A percentile compares a stretch with the other conserved stretches of the same genome.
Evolutionary conservation across 2,888 invertebrate genomes (phyloP).

Genomic region (Pachycephus smyrnensis): DNA sequence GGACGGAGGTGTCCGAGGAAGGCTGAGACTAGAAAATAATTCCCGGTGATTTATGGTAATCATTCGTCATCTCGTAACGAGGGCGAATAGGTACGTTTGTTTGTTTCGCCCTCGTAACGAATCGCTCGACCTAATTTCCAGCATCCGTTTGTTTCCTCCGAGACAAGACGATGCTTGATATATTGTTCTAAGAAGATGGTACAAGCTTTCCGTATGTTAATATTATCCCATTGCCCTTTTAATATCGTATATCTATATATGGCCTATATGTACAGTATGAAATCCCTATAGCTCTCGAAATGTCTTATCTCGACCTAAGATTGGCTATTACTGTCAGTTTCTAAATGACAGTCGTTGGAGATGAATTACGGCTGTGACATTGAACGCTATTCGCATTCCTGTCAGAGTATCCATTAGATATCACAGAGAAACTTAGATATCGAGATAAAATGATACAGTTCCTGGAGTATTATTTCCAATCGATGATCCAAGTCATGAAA

Average conservation of each 20-base stretch:
- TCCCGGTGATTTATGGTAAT: conserved; percentile 46
- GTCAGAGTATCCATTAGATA: not conserved
- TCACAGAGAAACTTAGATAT: not conserved
- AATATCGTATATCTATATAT: not conserved
- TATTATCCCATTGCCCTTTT: not conserved
- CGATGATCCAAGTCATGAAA: not conserved
- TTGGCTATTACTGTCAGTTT: not conserved
- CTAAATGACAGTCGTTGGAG: not conserved
- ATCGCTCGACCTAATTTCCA: not conserved
- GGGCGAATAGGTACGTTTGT: conserved; percentile 12
- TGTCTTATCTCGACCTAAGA: not conserved
- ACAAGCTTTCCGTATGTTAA: not conserved
- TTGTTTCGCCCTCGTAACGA: not conserved
- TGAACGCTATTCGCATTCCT: not conserved
- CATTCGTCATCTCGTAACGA: conserved; percentile 44
- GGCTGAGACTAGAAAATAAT: conserved; percentile 19
- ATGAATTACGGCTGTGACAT: not conserved
- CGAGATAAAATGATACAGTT: not conserved
- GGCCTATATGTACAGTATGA: not conserved
- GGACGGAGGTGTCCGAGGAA: not conserved
- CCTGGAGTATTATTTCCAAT: not conserved
- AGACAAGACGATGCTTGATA: not conserved
- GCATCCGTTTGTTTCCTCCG: not conserved
- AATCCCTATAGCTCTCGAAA: not conserved
- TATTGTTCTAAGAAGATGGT: not conserved